Conservation (phyloP, 1,140 invertebrate genomes). For the Aphis gossypii region DNA sequence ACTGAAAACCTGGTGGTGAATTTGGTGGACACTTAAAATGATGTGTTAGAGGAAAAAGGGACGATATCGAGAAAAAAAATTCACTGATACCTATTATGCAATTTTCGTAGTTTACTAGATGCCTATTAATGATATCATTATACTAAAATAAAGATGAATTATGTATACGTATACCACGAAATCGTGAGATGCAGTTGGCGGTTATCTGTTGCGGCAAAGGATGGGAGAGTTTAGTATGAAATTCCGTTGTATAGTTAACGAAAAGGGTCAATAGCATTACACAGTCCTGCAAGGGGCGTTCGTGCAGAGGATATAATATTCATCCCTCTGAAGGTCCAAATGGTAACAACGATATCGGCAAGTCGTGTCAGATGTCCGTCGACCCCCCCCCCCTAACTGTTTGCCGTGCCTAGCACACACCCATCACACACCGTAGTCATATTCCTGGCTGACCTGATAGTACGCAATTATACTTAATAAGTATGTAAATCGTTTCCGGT, state of each 20-base stretch:
- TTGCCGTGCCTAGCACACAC: neutral
- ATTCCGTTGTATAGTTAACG: neutral
- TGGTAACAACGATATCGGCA: neutral
- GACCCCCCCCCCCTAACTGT: neutral
- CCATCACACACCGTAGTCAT: neutral
- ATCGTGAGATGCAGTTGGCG: neutral
- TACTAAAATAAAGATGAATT: neutral
- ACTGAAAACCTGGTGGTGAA: neutral
- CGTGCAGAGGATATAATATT: slow-evolving; percentile 12
- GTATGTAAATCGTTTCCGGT: neutral
- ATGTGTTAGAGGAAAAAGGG: neutral
- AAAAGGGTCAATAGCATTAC: neutral
- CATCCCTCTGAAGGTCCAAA: neutral
- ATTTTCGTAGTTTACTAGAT: neutral
- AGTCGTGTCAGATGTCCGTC: neutral
- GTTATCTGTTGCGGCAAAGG: neutral
- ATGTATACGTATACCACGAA: neutral
- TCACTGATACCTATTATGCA: neutral
- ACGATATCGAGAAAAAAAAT: neutral
- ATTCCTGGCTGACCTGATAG: neutral
- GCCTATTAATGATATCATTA: neutral
- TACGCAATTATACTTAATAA: neutral
- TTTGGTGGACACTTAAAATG: neutral
- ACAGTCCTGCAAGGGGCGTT: neutral
- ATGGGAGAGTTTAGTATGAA: neutral